Base-by-base conservation (phyloP, 1,140 invertebrate species). In the Cydia strobilella region DNA sequence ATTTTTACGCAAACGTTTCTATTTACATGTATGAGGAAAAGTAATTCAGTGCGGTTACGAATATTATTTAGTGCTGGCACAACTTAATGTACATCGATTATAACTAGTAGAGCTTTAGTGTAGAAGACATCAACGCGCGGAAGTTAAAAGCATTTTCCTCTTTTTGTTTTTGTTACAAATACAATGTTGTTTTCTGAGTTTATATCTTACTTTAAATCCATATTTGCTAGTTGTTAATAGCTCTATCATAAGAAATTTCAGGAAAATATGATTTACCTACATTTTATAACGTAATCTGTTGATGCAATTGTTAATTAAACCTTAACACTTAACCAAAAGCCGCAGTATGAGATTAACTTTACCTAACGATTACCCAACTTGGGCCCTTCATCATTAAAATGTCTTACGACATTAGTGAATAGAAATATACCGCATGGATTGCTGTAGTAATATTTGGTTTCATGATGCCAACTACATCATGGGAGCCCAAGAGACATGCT, bases 361-460 rank as follows among this genome's bases (percentile, higher is more conserved):
- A 66, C 63, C 63, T 69, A 69, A 69, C 65, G n/a, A 12, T 69
- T 69, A 69, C 35, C n/a, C 65, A 69, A 69, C n/a, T 35, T 5
- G 23, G 25, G 27, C 63, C 25, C 62, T 27, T 66, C 63, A 42
- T 42, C 13, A 12, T 59, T 23, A 35, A n/a, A 18, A 69, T 35
- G 9, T 31, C 27, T 69, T 42, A 69, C 65, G 65, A 42, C 65
- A 69, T 69, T 20, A 10, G 2, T 7, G 4, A 7, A 18, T 45
- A 13, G 13, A 15, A 13, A 42, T 42, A 42, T 42, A 42, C 39
- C 31, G 31, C 35, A 39, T 39, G 1, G 35, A 39, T 39, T 1
- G 35, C 35, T 39, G 35, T 39, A 39, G 35, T 39, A 39, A 39
- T 39, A 39, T 39, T 39, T 39, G 35, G 7, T 39, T 39, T 39